Base-by-base conservation (phyloP, 2,113 vertebrate species). In the Clupea harengus region DNA sequence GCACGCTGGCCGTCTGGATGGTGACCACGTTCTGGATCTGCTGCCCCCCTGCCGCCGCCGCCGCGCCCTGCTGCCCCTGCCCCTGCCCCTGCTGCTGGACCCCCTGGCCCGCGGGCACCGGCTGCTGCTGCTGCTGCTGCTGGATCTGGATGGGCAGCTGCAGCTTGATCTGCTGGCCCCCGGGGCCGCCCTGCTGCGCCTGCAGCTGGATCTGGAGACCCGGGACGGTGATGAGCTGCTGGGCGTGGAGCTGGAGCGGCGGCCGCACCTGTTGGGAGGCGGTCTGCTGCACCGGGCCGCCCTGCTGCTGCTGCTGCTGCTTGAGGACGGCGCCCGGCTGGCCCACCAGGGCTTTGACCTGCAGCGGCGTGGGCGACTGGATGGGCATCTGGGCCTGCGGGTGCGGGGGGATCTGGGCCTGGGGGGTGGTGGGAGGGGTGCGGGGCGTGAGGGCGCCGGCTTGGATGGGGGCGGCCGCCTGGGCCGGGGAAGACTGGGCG, bases 21-120 rank as follows among this genome's bases (percentile, higher is more conserved):
- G 97, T 95, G 87, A 99, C 97, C 95, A 98, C 96, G 87, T 97
- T 98, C 94, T 97, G 97, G 91, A 97, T 94, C 91, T 97, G 97
- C 91, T 97, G 97, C 44, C 93, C 0, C 92, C 84, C 83, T 85
- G 89, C 75, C 87, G n/a, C 64, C n/a, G 7, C 60, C 22, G n/a
- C 67, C 28, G 20, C 46, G 91, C 96, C 93, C 90, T 96, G 96
- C 91, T 96, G 97, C 67, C 96, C 89, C 91, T 97, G 96, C 75
- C 94, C 92, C 83, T 91, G 93, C 92, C 90, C 92, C 28, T 1
- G 2, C n/a, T 0, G 25, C 25, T 78, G 72, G 72, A 32, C 72
- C 8, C 0, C 88, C 84, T 92, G 15, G 90, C 91, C 92, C 93
- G 92, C 91, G 93, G 94, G 89, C 90, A 92, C 92, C 0, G 89